phyloP scores from a whole-genome alignment of 1,140 invertebrate species.

The Xylocopa sonorina region DNA sequence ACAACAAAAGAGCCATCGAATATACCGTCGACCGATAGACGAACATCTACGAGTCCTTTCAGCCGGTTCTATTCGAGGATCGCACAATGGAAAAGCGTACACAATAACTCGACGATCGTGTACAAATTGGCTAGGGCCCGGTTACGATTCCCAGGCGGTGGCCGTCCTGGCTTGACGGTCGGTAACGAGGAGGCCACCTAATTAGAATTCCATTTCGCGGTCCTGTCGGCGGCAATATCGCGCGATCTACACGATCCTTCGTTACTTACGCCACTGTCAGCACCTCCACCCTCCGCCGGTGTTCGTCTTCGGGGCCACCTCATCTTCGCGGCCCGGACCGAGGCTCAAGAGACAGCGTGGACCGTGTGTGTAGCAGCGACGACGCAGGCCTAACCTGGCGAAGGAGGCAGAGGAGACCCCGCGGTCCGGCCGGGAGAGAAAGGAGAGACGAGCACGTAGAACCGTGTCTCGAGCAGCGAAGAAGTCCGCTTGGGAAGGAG shows the following conservation, averaged over 20 bases:
- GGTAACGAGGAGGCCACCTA: slow-evolving; percentile 31
- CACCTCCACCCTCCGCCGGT: slow-evolving; percentile 50
- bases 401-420: neutral
- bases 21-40: neutral
- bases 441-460: slow-evolving; percentile 66
- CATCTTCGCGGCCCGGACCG: slow-evolving; percentile 63
- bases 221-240: slow-evolving; percentile 40
- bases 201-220: slow-evolving; percentile 47
- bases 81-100: neutral
- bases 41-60: neutral
- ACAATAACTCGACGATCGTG: slow-evolving; percentile 5
- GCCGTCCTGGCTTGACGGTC: neutral
- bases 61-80: neutral
- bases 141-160: neutral
- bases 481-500: slow-evolving; percentile 14
- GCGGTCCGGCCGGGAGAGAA: slow-evolving; percentile 15
- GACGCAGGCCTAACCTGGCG: neutral
- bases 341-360: slow-evolving; percentile 51
- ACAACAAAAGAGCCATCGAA: neutral
- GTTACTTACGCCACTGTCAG: slow-evolving; percentile 65
- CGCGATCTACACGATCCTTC: slow-evolving; percentile 59
- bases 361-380: slow-evolving; percentile 37
- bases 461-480: slow-evolving; percentile 49
- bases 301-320: slow-evolving; percentile 63
- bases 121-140: slow-evolving; percentile 31